Conservation (phyloP, 2,113 vertebrate species). For the Heptranchias perlo region DNA sequence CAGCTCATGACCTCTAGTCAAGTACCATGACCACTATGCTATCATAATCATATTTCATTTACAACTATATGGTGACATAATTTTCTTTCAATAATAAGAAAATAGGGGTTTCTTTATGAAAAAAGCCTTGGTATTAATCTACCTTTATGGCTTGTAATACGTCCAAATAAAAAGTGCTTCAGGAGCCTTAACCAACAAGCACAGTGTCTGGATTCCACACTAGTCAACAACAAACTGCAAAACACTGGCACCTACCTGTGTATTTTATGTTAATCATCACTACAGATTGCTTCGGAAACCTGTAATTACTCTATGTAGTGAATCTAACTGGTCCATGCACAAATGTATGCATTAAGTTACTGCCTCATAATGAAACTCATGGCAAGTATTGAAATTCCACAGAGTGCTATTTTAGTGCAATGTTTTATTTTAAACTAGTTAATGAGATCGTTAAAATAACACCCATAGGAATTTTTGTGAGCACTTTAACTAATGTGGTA, state of each 20-base stretch:
- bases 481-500: not conserved
- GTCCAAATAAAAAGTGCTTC: no score
- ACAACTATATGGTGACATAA: no score
- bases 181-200: no score
- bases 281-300: not conserved
- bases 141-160: no score
- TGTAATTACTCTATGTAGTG: not conserved
- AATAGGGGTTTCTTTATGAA: no score
- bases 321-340: not conserved
- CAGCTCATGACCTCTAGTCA: no score
- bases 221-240: not conserved
- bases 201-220: not conserved
- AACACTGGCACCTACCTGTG: not conserved
- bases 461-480: not conserved
- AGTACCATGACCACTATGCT: no score
- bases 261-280: not conserved
- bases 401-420: not conserved
- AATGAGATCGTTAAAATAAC: not conserved
- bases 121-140: no score
- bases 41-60: no score
- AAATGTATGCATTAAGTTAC: not conserved
- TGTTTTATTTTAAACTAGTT: not conserved
- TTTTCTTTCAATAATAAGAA: no score
- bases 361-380: not conserved
- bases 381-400: not conserved